Conservation (phyloP, 2,888 invertebrate genomes). For the Timandra comae region DNA sequence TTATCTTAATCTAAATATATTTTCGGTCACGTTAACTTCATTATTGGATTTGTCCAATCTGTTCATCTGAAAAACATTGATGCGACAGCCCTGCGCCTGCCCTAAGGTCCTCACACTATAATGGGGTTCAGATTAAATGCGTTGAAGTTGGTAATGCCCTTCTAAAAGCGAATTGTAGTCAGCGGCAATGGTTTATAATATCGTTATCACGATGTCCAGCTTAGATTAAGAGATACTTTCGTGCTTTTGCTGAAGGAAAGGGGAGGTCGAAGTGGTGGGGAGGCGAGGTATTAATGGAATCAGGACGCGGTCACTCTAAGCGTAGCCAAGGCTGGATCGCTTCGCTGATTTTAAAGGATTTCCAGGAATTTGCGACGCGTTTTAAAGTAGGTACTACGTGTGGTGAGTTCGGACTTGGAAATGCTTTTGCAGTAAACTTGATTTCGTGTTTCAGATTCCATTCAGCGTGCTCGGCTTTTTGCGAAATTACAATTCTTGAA, state of each 20-base stretch:
- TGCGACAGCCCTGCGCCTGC: conserved; percentile 28
- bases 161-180: conserved; percentile 70
- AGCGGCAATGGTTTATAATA: conserved; percentile 61
- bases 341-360: conserved; percentile 58
- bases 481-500: conserved; percentile 1
- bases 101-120: conserved; percentile 41
- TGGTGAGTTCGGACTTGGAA: conserved; percentile 40
- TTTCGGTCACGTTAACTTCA: conserved; percentile 22
- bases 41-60: conserved; percentile 28
- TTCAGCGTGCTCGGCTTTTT: conserved; percentile 14
- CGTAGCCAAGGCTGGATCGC: conserved; percentile 36
- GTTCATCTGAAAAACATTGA: conserved; percentile 33
- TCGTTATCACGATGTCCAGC: conserved; percentile 61
- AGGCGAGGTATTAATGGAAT: conserved; percentile 48
- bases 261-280: conserved; percentile 22
- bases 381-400: conserved; percentile 35
- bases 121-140: conserved; percentile 62
- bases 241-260: conserved; percentile 31
- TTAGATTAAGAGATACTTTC: conserved; percentile 62
- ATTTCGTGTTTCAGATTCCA: conserved; percentile 25
- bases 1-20: conserved; percentile 21
- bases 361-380: conserved; percentile 42
- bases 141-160: conserved; percentile 58
- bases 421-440: conserved; percentile 39
- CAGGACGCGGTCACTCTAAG: conserved; percentile 49